Percentiles rank a stretch among this genome's conserved stretches.
These are phyloP conservation scores for Acropternis orthonyx DNA, from an alignment of 2,797 vertebrate genomes.

Conservation along the genomic window DNA sequence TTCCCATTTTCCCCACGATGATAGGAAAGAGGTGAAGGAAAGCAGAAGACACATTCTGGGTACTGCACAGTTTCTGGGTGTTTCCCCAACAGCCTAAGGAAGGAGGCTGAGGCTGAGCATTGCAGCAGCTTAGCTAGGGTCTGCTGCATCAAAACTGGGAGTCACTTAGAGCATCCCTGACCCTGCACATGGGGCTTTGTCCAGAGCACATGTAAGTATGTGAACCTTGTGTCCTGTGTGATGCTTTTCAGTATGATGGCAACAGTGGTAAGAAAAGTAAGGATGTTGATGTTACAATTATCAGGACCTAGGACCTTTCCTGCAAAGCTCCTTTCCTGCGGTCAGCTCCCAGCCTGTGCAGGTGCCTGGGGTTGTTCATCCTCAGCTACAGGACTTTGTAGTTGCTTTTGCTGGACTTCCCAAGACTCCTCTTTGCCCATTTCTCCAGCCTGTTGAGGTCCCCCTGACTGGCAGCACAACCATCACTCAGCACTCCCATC, in stretches of 20 bases:
- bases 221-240: fast-evolving
- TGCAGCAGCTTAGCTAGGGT: background rate
- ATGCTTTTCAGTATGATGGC: background rate
- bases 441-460: background rate
- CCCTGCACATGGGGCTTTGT: fast-evolving
- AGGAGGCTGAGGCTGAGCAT: background rate
- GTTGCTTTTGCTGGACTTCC: background rate
- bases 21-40: background rate
- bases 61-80: background rate
- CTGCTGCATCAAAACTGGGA: background rate
- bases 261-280: background rate
- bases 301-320: background rate
- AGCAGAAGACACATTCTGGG: background rate
- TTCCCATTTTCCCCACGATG: fast-evolving
- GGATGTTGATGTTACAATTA: fast-evolving
- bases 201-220: fast-evolving
- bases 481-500: background rate
- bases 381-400: background rate
- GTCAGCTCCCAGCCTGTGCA: background rate
- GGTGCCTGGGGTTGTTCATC: background rate
- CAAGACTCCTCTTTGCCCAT: background rate
- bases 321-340: background rate
- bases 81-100: background rate
- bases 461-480: background rate
- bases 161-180: background rate